Evolutionary conservation across 2,797 vertebrate genomes (phyloP).

Genomic region (Glyptemys insculpta): DNA sequence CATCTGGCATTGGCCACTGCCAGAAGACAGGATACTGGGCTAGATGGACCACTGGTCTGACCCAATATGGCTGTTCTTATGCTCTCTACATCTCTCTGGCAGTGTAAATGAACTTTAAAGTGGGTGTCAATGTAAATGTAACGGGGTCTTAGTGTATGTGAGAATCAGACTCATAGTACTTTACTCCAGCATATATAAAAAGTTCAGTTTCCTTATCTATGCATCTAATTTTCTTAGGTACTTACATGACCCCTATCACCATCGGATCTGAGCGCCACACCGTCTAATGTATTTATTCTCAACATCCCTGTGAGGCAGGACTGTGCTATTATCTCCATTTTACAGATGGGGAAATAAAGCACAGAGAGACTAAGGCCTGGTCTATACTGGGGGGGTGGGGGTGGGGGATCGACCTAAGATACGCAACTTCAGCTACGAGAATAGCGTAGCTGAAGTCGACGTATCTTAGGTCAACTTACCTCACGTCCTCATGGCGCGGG

Average conservation of each 20-base stretch:
- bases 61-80: neutral
- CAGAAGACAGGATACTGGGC: neutral
- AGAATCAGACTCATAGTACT: neutral
- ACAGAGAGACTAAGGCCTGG: neutral
- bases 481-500: too few species aligned
- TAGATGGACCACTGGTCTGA: neutral
- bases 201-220: neutral
- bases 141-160: neutral
- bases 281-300: neutral
- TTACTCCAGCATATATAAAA: neutral
- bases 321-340: neutral
- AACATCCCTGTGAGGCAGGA: neutral
- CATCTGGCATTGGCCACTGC: too few species aligned
- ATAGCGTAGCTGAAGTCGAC: too few species aligned
- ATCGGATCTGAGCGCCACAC: neutral
- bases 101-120: neutral
- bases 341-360: neutral
- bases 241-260: too few species aligned
- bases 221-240: neutral
- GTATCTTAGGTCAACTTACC: too few species aligned
- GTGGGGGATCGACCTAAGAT: too few species aligned
- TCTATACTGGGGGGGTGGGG: too few species aligned
- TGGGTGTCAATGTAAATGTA: neutral
- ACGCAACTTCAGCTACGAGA: too few species aligned
- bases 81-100: neutral